Evolutionary conservation across 2,888 invertebrate species (phyloP), one percentile per base, ranked within the genome.

Genomic region (Luperina nickerlii): DNA sequence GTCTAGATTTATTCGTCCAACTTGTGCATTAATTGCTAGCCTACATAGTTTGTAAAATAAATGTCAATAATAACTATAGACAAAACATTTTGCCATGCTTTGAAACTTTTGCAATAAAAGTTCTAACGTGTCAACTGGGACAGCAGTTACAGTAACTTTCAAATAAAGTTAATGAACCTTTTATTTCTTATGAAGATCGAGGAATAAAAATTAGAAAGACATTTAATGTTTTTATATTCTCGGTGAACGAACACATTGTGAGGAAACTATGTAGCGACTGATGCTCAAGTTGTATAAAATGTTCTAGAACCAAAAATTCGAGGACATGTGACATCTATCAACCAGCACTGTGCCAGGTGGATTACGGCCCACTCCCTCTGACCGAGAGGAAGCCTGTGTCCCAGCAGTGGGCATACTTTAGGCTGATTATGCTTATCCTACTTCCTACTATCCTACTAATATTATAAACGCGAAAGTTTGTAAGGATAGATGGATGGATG

Each of bases 41-140:
- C 24, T 20, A 57, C 45, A n/a, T 45, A 45, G 18, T 78, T 76
- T 78, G 18, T 13, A 15, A 32, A n/a, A 45, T 57, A 65, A 80
- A 65, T 48, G 38, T 65, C 71, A 71, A 18, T 27, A 65, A 8
- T 18, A 70, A 71, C 24, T 45, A 65, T 57, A 20, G 71, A 7
- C 13, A 24, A 80, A 65, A 79, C 48, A 60, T 51, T 72, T 73
- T 27, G 15, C n/a, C n/a, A n/a, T n/a, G n/a, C 11, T 60, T 11
- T 11, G 1, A 45, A 62, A 81, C 38, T 72, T 79, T 81, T 11
- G 13, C 57, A 80, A 81, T 81, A 81, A 60, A 73, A 66, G 48
- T 73, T 66, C 27, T n/a, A 32, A 32, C 51, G 15, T 60, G 48
- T 60, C 57, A 66, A 66, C 13, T 18, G 20, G 27, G n/a, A 38